phyloP scores from a whole-genome alignment of 2,888 invertebrate genomes.

The Drosophila incognita region DNA sequence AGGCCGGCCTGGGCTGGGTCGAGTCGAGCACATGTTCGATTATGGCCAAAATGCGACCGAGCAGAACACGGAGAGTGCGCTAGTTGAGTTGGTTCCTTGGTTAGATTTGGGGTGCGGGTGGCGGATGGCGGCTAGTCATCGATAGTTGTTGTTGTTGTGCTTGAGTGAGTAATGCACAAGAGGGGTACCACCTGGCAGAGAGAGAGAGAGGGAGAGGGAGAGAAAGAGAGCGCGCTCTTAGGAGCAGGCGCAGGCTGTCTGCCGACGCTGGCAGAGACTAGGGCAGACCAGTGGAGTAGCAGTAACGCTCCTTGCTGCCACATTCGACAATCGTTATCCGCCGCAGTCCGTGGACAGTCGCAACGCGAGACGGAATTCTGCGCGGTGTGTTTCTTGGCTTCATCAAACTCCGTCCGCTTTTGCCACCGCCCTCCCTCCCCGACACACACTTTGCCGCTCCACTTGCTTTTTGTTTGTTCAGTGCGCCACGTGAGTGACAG shows the following conservation, averaged over 20 bases:
- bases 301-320: conserved; percentile 1
- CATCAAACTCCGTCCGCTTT: background rate
- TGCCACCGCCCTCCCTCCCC: background rate
- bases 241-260: conserved; percentile 31
- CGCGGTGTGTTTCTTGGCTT: conserved; percentile 37
- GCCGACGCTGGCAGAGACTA: conserved; percentile 8
- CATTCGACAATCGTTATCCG: conserved; percentile 5
- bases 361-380: conserved; percentile 66
- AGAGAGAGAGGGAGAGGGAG: background rate
- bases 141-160: conserved; percentile 61
- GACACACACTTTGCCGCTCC: conserved; percentile 4
- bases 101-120: conserved; percentile 1
- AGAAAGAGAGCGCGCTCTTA: conserved; percentile 33
- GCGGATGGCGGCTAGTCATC: conserved; percentile 18
- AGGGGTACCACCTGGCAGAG: conserved; percentile 42
- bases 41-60: conserved; percentile 76
- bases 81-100: conserved; percentile 10
- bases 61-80: conserved; percentile 74
- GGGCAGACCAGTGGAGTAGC: background rate
- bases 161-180: conserved; percentile 76
- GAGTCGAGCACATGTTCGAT: conserved; percentile 64
- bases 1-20: background rate
- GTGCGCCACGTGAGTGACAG: conserved; percentile 47
- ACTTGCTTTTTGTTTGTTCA: conserved; percentile 43
- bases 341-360: conserved; percentile 73